Evolutionary conservation across 1,140 invertebrate genomes (phyloP).

Genomic region (Trichoplusia ni): DNA sequence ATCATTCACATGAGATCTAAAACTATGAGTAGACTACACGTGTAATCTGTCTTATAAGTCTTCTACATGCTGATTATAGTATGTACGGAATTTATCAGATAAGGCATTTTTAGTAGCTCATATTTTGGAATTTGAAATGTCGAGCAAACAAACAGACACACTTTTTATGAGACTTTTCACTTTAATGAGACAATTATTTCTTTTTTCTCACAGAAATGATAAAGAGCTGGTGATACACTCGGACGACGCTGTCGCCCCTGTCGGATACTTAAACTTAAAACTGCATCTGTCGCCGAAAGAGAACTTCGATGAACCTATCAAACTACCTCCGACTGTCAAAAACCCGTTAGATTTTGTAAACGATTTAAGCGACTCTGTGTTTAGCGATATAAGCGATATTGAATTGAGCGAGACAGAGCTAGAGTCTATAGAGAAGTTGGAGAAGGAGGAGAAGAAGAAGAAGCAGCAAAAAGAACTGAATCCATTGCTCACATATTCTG

Average conservation of each 20-base stretch:
- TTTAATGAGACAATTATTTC: neutral
- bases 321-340: conserved; percentile 80
- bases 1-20: no score
- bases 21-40: no score
- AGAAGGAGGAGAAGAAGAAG: conserved; percentile 74
- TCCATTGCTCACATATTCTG: conserved; percentile 68
- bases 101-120: no score
- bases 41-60: no score
- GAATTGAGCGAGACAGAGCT: conserved; percentile 83
- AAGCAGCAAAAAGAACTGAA: conserved; percentile 75
- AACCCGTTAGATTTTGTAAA: conserved; percentile 83
- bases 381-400: conserved; percentile 83
- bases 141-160: no score
- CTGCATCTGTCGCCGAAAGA: conserved; percentile 88
- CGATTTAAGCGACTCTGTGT: conserved; percentile 83
- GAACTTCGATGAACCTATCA: conserved; percentile 70
- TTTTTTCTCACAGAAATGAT: conserved; percentile 87
- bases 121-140: no score
- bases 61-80: no score
- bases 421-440: conserved; percentile 82
- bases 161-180: no score
- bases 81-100: no score
- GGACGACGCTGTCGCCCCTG: conserved; percentile 94
- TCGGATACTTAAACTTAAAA: conserved; percentile 95
- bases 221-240: conserved; percentile 94